Conservation (phyloP, 2,888 invertebrate genomes). For the Mimachlamys varia region DNA sequence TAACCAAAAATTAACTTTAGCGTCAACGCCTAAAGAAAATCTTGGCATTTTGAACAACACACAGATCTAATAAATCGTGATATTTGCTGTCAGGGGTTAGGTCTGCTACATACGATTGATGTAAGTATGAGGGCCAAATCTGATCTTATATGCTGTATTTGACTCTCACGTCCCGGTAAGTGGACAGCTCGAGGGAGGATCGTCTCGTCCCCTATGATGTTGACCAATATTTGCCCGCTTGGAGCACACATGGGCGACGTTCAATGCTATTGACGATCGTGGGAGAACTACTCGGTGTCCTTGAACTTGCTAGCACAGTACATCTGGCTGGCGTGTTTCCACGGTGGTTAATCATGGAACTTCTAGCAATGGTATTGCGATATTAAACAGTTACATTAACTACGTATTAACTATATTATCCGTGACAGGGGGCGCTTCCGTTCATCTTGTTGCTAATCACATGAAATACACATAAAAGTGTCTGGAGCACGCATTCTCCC, state of each 20-base stretch:
- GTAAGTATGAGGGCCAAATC: not conserved
- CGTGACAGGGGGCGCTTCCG: slow-evolving; percentile 9
- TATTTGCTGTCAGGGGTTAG: not conserved
- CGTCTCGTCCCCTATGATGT: not conserved
- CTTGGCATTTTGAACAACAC: not conserved
- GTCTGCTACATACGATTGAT: not conserved
- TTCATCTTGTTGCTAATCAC: not conserved
- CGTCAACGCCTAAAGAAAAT: not conserved
- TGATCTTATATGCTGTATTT: not conserved
- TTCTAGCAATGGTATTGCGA: not conserved
- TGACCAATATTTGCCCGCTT: not conserved
- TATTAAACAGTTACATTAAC: not conserved
- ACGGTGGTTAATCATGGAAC: not conserved
- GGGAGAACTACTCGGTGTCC: not conserved
- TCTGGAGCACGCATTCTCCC: not conserved
- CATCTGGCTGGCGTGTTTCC: not conserved
- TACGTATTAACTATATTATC: not conserved
- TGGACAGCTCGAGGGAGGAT: not conserved
- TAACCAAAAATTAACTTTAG: no score
- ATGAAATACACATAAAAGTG: slow-evolving; percentile 10
- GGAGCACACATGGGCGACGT: not conserved
- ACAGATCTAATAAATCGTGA: not conserved
- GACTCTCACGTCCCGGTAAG: not conserved
- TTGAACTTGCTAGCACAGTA: not conserved
- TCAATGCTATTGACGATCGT: not conserved